phyloP scores from a whole-genome alignment of 2,888 invertebrate genomes.

The Cephus spinipes region DNA sequence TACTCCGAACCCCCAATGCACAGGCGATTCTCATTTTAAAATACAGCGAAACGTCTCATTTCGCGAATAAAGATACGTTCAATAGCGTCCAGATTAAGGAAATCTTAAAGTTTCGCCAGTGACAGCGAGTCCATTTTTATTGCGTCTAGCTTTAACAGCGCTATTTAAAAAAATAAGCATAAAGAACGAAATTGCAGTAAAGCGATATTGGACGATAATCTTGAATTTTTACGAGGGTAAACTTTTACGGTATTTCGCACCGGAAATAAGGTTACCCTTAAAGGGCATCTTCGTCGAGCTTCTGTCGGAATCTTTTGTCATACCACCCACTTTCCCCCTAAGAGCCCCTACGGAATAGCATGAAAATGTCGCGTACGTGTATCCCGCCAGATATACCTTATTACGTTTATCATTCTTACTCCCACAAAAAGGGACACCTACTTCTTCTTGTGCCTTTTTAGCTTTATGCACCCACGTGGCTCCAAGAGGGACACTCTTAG shows the following conservation, averaged over 20 bases:
- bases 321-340: neutral
- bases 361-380: neutral
- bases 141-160: neutral
- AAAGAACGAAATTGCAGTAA: conserved; percentile 10
- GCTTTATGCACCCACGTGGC: too few relatives aligned
- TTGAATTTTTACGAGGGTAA: conserved; percentile 15
- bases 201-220: conserved; percentile 16
- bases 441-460: too few relatives aligned
- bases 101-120: too few relatives aligned
- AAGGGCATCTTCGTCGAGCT: conserved; percentile 20
- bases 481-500: too few relatives aligned
- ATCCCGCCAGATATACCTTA: neutral
- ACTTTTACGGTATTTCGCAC: neutral
- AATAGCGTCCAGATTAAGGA: too few relatives aligned
- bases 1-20: neutral
- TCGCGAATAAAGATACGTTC: neutral
- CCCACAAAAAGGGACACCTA: neutral
- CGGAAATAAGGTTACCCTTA: conserved; percentile 14
- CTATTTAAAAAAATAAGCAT: neutral
- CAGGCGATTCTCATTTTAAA: neutral
- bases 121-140: neutral
- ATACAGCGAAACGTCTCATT: neutral
- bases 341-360: neutral
- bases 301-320: neutral
- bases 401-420: neutral